Base-by-base conservation (phyloP, 2,888 invertebrate species). In the Lycocerus yunnanus region DNA sequence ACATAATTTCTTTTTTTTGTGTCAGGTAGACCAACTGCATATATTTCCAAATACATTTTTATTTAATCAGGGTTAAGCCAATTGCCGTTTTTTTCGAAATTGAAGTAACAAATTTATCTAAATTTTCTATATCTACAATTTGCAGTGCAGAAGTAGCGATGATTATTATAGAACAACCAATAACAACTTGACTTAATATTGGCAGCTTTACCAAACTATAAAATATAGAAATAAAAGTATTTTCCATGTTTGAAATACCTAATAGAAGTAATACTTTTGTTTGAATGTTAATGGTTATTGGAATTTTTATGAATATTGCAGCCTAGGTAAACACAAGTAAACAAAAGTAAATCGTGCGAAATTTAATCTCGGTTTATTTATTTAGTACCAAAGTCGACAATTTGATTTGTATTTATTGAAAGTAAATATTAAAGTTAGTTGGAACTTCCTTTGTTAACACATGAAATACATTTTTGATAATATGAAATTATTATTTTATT, bases 371-470 rank as follows among this genome's bases (percentile, higher is more conserved):
- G 18, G 20, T n/a, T 18, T 63, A 63, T 63, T 63, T 63, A 20
- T 18, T 63, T 63, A 63, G 61, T 63, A 63, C 61, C 61, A 63
- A 63, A 63, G 61, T n/a, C 20, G 61, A 63, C 61, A 63, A 20
- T 63, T 63, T 63, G 61, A 63, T 63, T 63, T 63, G 18, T 63
- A 63, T 63, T 63, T 63, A 63, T 63, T 63, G 20, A 63, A 63
- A 63, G 61, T 63, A 63, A 63, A 63, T 63, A 63, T 63, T 20
- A 63, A 15, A 43, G 43, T 43, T 43, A 43, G 43, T n/a, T 43
- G 43, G 43, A 43, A 63, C 61, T 63, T 63, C 61, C 20, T 18
- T 18, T 63, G 61, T 63, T 63, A 63, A 63, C 61, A 63, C n/a
- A 63, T 5, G n/a, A 43, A 43, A 43, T 43, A 43, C 6, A 43